Base-by-base conservation (phyloP, 2,113 vertebrate genomes). In the Nymphicus hollandicus region DNA sequence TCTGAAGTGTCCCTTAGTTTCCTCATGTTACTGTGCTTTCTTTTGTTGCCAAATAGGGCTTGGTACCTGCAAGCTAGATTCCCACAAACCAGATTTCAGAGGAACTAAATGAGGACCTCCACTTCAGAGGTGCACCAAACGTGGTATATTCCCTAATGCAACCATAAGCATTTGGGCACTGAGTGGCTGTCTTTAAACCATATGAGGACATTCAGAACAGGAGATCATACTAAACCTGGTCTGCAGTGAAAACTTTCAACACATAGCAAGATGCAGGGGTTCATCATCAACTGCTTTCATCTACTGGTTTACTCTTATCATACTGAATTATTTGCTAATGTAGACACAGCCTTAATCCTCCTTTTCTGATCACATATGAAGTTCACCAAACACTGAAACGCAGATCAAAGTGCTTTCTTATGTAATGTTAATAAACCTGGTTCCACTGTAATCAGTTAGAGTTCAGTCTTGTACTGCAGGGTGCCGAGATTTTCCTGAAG, bases 321-420 rank as follows among this genome's bases (percentile, higher is more conserved):
- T 46, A 73, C 13, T 78, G 80, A 90, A 71, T 88, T 90, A 83
- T 88, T 91, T 95, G 80, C n/a, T 84, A 88, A 78, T 50, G 37
- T 92, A 81, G 72, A 78, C 39, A 31, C 39, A 83, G 33, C 5
- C 74, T 86, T 82, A 91, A 82, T 88, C 39, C 55, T 70, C 29
- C 53, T 76, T 89, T 86, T 88, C 81, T 93, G 77, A 88, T 83
- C 53, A 74, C 43, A 43, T 70, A 63, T 14, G 17, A 58, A 81
- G 24, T 91, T 81, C 50, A 77, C n/a, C 7, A 35, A 33, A 60
- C 46, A 55, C 43, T 66, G 81, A 83, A 90, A 83, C 63, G 55
- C 17, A 89, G 50, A 77, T 78, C 46, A 83, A 86, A 93, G 35
- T 2, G 0, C 7, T 81, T 88, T 72, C 33, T 77, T 73, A 80